Evolutionary conservation across 2,797 vertebrate genomes (phyloP).

Genomic region (Falco berigora): DNA sequence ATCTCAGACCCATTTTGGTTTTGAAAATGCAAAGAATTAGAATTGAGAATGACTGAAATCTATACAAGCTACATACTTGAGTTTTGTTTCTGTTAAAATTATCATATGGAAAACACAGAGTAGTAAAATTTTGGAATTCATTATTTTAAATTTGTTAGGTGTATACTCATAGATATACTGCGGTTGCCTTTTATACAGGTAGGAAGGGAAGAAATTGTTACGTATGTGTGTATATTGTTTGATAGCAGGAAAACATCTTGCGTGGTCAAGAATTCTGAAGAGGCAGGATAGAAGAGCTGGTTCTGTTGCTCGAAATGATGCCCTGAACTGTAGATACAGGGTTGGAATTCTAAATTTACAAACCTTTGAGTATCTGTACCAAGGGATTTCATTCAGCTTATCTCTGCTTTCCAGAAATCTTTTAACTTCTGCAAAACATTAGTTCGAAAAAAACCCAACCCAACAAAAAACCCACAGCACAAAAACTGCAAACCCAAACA

Average conservation of each 20-base stretch:
- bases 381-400: neutral
- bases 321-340: neutral
- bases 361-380: neutral
- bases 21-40: neutral
- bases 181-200: neutral
- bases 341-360: neutral
- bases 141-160: neutral
- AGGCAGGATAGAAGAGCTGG: neutral
- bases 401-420: conserved; percentile 10
- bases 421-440: neutral
- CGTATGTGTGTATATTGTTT: neutral
- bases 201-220: neutral
- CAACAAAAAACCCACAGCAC: neutral
- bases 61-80: neutral
- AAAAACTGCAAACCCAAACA: neutral
- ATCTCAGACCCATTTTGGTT: neutral
- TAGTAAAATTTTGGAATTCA: neutral
- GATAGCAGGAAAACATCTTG: neutral
- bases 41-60: neutral
- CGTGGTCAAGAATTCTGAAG: neutral
- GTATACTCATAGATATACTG: neutral
- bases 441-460: neutral
- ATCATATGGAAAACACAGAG: neutral
- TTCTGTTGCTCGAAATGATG: neutral
- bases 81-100: neutral